Base-by-base conservation (phyloP, 2,888 invertebrate species). In the Cephus runcator region DNA sequence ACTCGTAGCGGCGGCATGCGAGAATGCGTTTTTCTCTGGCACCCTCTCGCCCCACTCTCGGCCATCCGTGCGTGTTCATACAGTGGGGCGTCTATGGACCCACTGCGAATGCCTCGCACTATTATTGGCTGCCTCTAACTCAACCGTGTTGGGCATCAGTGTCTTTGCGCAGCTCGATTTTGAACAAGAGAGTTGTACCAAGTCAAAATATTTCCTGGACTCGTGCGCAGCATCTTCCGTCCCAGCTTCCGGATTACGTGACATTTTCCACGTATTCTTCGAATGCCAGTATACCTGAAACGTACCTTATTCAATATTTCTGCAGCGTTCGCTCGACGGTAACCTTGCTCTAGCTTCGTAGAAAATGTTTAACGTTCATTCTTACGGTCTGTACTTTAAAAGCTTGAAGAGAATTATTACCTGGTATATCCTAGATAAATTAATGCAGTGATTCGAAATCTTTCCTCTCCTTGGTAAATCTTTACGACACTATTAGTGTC, bases 71-170 rank as follows among this genome's bases (percentile, higher is more conserved):
- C 71, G 33, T 34, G 31, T 71, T 23, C 71, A 11, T 34, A 34
- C 71, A 34, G 71, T 31, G 71, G 71, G 33, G 12, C 31, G 71
- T 71, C 71, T 71, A 31, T 9, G 23, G 56, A 56, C 31, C 71
- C 71, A 34, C 71, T 15, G 79, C 81, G 75, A 81, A 81, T 78
- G 76, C 81, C 78, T 77, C 34, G 80, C 76, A 81, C 81, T 81
- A 81, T 81, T 81, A 81, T 81, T 78, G 81, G 79, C 78, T 69
- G 71, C 76, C 68, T 69, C 77, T 76, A 69, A 33, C 35, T 76
- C 36, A 73, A 79, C 30, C 35, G 69, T 69, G 74, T 23, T 31
- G 68, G 36, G 73, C 75, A 78, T 78, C 77, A 69, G 31, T 36
- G 75, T 73, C 77, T 56, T 56, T 56, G 34, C 31, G 12, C 3